Conservation (phyloP, 2,797 vertebrate species). For the Spondyliosoma cantharus region DNA sequence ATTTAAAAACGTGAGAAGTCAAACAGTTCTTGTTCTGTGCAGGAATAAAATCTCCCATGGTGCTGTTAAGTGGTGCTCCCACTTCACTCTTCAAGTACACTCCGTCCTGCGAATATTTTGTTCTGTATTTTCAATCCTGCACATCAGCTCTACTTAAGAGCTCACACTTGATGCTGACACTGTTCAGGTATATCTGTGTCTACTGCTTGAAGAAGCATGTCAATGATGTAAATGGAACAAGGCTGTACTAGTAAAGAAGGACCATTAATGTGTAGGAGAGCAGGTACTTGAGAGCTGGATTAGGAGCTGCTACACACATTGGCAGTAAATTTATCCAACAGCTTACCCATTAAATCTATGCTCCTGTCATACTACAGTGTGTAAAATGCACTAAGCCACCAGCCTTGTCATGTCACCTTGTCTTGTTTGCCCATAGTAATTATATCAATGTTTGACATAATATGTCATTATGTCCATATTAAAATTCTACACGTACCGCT, state of each 20-base stretch:
- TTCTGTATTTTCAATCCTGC: conserved; percentile 43
- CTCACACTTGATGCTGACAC: conserved; percentile 37
- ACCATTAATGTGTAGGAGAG: background rate
- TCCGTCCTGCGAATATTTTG: conserved; percentile 34
- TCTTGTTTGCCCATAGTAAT: background rate
- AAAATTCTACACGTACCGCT: background rate
- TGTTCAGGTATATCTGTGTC: conserved; percentile 37
- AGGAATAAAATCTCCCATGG: conserved; percentile 28
- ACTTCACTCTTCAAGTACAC: conserved; percentile 40
- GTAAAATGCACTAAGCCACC: conserved; percentile 1
- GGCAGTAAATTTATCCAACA: conserved; percentile 4
- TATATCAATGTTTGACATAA: background rate
- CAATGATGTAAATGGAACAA: conserved; percentile 26
- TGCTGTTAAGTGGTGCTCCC: conserved; percentile 27
- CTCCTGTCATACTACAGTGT: background rate
- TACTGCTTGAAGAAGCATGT: conserved; percentile 4
- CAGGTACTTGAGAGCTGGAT: conserved; percentile 18
- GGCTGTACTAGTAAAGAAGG: conserved; percentile 5
- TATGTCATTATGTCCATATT: background rate
- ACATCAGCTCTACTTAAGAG: conserved; percentile 40
- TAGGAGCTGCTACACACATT: background rate
- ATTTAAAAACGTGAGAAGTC: conserved; percentile 3
- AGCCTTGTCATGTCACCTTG: background rate
- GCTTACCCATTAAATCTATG: background rate
- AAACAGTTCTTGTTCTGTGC: conserved; percentile 16